Evolutionary conservation across 2,888 invertebrate species (phyloP).

Genomic region (Muscina levida): DNA sequence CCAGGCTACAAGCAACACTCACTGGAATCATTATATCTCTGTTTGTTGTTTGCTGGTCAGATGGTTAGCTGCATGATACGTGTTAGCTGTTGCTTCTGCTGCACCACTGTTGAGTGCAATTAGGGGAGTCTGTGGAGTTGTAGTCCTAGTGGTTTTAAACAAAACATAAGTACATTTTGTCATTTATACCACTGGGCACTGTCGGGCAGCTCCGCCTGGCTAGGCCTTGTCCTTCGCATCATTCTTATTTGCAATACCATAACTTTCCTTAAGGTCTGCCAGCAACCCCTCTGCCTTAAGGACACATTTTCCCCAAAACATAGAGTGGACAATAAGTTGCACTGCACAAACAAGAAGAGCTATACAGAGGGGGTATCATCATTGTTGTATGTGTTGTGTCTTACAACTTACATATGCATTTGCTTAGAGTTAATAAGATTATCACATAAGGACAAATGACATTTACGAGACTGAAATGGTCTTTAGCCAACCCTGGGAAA

Average conservation of each 20-base stretch:
- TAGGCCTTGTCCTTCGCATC: neutral
- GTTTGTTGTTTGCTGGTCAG: constrained; percentile 11
- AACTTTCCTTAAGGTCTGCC: constrained; percentile 51
- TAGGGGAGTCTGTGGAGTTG: neutral
- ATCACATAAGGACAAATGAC: constrained; percentile 78
- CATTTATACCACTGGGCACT: constrained; percentile 21
- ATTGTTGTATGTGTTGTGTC: constrained; percentile 2
- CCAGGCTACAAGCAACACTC: constrained; percentile 13
- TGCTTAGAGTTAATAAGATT: constrained; percentile 75
- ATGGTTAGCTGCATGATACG: neutral
- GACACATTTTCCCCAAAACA: neutral
- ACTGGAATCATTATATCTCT: neutral
- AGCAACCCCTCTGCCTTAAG: constrained; percentile 36
- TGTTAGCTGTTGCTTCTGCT: constrained; percentile 32
- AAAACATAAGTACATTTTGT: constrained; percentile 34
- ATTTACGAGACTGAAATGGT: constrained; percentile 67
- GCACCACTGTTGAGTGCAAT: constrained; percentile 12
- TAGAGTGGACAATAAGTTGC: constrained; percentile 9
- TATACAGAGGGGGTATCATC: neutral
- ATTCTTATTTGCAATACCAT: constrained; percentile 47
- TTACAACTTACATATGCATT: constrained; percentile 65
- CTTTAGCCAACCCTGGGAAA: neutral
- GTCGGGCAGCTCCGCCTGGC: neutral
- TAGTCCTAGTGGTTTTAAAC: neutral
- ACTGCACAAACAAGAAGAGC: neutral